Evolutionary conservation across 2,888 invertebrate genomes (phyloP), one percentile per base, ranked within the genome.

Genomic region (Tetragnatha montana): DNA sequence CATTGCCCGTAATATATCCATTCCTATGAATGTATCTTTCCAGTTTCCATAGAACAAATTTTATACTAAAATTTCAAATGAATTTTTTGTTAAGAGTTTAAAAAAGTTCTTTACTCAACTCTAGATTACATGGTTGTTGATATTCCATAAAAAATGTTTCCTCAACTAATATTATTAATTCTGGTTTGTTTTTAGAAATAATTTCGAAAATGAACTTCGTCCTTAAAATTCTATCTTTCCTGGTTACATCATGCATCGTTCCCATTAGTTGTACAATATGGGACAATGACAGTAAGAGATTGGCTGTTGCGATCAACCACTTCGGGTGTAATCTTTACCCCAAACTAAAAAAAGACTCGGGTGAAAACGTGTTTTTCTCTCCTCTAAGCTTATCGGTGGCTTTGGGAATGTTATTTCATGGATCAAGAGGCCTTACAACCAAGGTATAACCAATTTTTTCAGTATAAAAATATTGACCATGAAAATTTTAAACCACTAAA

Each of bases 341-440:
- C n/a, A n/a, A 10, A 8, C n/a, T 78, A 12, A n/a, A 50, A 12
- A 19, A 7, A 19, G 51, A 50, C 19, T 51, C 78, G 6, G n/a
- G 14, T 19, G 60, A 51, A 21, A 78, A 78, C 14, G 51, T 78
- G 14, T 78, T 78, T 19, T 60, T 78, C 50, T 78, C 78, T 12
- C 78, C 78, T 78, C 21, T 78, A 21, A 78, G 78, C 14, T 78
- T 78, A 21, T 78, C 78, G 19, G 21, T 51, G 1, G 78, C 50
- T 51, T 78, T 8, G 78, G n/a, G 51, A 8, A 78, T 78, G 78
- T 19, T 78, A 14, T 78, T 19, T 21, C 51, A 50, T 78, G 78
- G 78, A 51, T 17, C 21, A 8, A 50, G 51, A 19, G 78, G 78
- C n/a, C 14, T 51, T 6, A 50, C 78, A 10, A 51, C 78, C 14